Base-by-base conservation (phyloP, 2,113 vertebrate genomes). In the Hemibagrus wyckioides region DNA sequence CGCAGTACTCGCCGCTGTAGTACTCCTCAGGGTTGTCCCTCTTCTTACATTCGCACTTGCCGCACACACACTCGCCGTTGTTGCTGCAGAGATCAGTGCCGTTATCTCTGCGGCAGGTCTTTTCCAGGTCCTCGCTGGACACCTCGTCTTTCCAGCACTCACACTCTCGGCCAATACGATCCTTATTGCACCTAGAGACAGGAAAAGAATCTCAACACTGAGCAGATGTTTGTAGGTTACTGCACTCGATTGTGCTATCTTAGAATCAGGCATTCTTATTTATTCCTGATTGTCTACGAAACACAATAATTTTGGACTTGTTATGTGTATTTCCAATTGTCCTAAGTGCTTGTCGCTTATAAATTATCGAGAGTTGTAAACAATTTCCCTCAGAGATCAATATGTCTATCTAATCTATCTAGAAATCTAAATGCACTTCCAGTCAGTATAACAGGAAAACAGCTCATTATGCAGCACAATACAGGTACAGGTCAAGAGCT, bases 121-220 rank as follows among this genome's bases (percentile, higher is more conserved):
- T 97, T 25, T 99, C 97, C 96, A 99, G 96, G 86, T 99, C 98
- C 80, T 99, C 97, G 23, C 97, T 97, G 65, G 97, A 97, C 10
- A 99, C 97, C 91, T 99, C 97, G 30, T 99, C 97, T 10, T 96
- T 98, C 91, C 97, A 98, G 86, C 98, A 99, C 93, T 99, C 98
- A 57, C 98, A 99, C 0, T 94, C 89, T 2, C 96, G 95, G 25
- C 98, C 98, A 6, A 99, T 98, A 3, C 97, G 98, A 0, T 97
- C 98, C 0, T 97, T 96, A 0, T 99, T 98, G 90, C 98, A 99
- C 84, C 98, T 99, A 89, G 79, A 1, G 91, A 65, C 6, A 80
- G 0, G 76, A 0, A 25, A 4, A 33, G 6, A 39, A 63, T 44
- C 6, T 56, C 23, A 57, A 39, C 23, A 63, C 0, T 63, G 19